Conservation (phyloP, 2,888 invertebrate species). For the Linnaemya tessellans region DNA sequence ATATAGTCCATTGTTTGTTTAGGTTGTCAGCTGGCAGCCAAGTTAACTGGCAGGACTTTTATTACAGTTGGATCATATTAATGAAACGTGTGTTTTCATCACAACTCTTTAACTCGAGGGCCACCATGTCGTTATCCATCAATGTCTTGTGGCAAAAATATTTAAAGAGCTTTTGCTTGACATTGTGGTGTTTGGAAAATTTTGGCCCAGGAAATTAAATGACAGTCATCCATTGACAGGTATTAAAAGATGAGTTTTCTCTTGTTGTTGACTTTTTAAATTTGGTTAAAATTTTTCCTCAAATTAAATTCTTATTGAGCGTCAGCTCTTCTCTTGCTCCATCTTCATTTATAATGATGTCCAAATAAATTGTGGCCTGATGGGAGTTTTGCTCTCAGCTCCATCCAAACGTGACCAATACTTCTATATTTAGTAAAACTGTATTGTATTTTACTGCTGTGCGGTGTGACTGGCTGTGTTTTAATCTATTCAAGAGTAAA, state of each 20-base stretch:
- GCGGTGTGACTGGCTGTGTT: background rate
- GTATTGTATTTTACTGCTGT: background rate
- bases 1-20: background rate
- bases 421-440: background rate
- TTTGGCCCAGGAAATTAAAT: conserved; percentile 56
- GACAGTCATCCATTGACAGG: conserved; percentile 33
- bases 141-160: conserved; percentile 44
- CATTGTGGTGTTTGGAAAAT: conserved; percentile 13
- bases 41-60: background rate
- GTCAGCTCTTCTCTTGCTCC: background rate
- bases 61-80: conserved; percentile 29
- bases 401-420: conserved; percentile 64
- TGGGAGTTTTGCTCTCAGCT: conserved; percentile 35
- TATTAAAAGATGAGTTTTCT: background rate
- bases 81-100: conserved; percentile 51
- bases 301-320: background rate
- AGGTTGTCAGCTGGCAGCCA: background rate
- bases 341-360: conserved; percentile 25
- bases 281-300: conserved; percentile 27
- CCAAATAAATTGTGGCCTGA: conserved; percentile 50
- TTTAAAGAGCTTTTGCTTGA: conserved; percentile 12
- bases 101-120: conserved; percentile 6
- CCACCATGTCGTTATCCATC: conserved; percentile 47
- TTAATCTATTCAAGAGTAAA: conserved; percentile 60
- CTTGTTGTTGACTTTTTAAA: conserved; percentile 6